Evolutionary conservation across 2,113 vertebrate species (phyloP).

Genomic region (Trinectes maculatus): DNA sequence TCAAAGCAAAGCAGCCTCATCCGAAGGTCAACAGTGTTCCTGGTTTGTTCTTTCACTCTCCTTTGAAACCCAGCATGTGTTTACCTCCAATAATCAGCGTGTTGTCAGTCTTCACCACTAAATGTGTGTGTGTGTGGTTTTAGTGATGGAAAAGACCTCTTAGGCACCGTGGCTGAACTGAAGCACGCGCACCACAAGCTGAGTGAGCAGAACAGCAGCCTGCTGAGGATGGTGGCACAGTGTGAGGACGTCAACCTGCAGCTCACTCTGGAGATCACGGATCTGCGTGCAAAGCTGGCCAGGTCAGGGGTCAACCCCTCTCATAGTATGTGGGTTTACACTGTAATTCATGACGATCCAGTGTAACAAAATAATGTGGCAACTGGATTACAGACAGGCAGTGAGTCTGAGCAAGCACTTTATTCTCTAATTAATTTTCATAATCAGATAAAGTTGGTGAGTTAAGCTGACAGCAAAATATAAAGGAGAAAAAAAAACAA

Average conservation of each 20-base stretch:
- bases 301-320: conserved; percentile 63
- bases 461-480: no score
- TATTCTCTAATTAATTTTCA: no score
- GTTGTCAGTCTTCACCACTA: neutral
- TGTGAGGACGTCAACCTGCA: conserved; percentile 83
- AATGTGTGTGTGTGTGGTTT: conserved; percentile 25
- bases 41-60: conserved; percentile 68
- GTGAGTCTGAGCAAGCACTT: no score
- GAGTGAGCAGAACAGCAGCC: conserved; percentile 78
- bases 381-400: no score
- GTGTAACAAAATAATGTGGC: no score
- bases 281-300: conserved; percentile 76
- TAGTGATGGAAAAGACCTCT: conserved; percentile 75
- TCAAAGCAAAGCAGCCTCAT: conserved; percentile 51
- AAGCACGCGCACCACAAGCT: conserved; percentile 74
- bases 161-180: conserved; percentile 71
- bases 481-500: no score
- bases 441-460: no score
- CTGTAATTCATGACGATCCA: no score
- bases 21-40: conserved; percentile 62
- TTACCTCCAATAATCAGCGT: neutral
- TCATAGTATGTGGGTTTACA: neutral
- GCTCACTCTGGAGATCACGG: conserved; percentile 78
- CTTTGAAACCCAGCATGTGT: conserved; percentile 11
- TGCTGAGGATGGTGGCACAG: conserved; percentile 76